Evolutionary conservation across 2,797 vertebrate genomes (phyloP), one percentile per base, ranked within the genome.

Genomic region (Arremon aurantiirostris): DNA sequence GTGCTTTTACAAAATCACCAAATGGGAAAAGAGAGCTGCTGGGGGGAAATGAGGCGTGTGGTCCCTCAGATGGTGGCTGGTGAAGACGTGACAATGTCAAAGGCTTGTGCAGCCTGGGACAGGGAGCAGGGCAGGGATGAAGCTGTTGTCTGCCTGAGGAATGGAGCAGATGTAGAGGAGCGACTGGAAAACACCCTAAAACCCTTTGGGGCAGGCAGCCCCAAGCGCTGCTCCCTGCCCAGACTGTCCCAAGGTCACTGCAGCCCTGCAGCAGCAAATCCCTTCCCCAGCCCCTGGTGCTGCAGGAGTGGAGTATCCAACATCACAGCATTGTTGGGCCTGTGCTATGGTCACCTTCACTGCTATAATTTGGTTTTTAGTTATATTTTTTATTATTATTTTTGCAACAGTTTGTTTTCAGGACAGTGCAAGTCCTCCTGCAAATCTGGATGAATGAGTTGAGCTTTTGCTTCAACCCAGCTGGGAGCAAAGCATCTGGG

Each of bases 241-340:
- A 50, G 23, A 10, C 47, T 35, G 37, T 12, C 34, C 34, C 83
- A 68, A 68, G 78, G 72, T 61, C 77, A 64, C 53, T 30, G 65
- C 72, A 16, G 5, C 21, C 35, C 16, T 22, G 39, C 8, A 13
- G 32, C 55, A 76, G 27, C 27, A 73, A 59, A 42, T 7, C 18
- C 52, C 30, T 27, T 61, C 26, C 35, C 30, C 14, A 5, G 20
- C 24, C 17, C 68, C 18, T 6, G 2, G 12, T 9, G 3, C 20
- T 12, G 14, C 39, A 19, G 30, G 20, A 39, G 14, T 3, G 32
- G 13, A 53, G 15, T 5, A 27, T 39, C 47, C 3, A 1, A 8
- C 11, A 15, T 12, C 39, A 15, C 0, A 0, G 34, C 3, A 12
- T 7, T 35, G 27, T 19, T 11, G 0, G 42, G 49, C 30, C n/a